Conservation (phyloP, 2,113 vertebrate genomes). For the Pomatorhinus ruficollis region DNA sequence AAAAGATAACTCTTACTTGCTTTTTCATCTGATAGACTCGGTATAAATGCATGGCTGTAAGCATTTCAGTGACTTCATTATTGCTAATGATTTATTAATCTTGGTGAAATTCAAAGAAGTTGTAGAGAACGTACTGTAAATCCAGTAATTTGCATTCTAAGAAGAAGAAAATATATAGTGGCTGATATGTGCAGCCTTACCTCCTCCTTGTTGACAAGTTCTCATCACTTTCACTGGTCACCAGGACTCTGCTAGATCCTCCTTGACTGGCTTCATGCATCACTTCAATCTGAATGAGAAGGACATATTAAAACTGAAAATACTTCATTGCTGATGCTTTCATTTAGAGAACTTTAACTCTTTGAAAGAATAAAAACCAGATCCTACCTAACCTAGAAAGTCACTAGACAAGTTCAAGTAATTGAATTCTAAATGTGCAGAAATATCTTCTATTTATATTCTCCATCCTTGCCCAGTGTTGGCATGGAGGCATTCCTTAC, state of each 20-base stretch:
- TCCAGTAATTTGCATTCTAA: not conserved
- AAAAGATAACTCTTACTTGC: not conserved
- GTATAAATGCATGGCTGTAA: not conserved
- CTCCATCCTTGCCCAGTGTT: not conserved
- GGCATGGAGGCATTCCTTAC: not conserved
- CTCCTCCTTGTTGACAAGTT: constrained; percentile 84
- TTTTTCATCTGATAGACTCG: not conserved
- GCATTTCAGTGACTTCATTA: not conserved
- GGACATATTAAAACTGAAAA: not conserved
- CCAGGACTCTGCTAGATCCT: constrained; percentile 78
- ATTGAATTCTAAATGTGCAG: not conserved
- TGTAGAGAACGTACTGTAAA: not conserved
- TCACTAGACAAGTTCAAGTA: not conserved
- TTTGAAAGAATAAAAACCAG: not conserved
- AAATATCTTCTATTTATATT: not conserved
- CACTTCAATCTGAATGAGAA: constrained; percentile 86
- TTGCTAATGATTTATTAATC: not conserved
- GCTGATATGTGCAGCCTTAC: constrained; percentile 67
- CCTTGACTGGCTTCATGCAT: constrained; percentile 88
- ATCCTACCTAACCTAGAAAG: not conserved
- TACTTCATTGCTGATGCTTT: not conserved
- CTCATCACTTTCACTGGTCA: constrained; percentile 82
- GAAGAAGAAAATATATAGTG: not conserved
- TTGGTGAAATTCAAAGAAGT: not conserved
- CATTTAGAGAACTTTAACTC: not conserved